Evolutionary conservation across 2,797 vertebrate species (phyloP).

Genomic region (Chromobotia macracanthus): DNA sequence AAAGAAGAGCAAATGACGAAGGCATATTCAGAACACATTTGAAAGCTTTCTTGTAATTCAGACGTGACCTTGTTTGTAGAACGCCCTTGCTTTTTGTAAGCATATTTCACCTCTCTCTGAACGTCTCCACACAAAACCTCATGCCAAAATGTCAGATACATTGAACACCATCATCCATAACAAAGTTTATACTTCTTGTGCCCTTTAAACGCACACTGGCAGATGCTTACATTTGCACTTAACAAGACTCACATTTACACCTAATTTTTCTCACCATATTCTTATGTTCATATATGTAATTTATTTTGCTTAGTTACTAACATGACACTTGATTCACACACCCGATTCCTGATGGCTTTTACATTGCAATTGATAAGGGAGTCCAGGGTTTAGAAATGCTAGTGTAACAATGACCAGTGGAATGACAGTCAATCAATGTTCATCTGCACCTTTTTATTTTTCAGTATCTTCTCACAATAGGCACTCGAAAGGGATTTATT

Average conservation of each 20-base stretch:
- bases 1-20: background rate
- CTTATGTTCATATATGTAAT: conserved; percentile 10
- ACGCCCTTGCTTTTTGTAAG: conserved; percentile 23
- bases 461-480: conserved; percentile 52
- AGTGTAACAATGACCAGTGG: conserved; percentile 73
- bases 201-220: conserved; percentile 13
- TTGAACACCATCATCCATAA: conserved; percentile 36
- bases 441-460: conserved; percentile 69
- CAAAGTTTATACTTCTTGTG: conserved; percentile 30
- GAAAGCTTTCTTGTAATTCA: conserved; percentile 27
- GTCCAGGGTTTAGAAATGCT: conserved; percentile 68
- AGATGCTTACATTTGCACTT: conserved; percentile 7
- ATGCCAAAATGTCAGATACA: conserved; percentile 40
- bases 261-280: conserved; percentile 1
- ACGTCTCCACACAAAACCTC: conserved; percentile 6
- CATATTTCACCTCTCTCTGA: conserved; percentile 25
- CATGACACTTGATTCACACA: background rate
- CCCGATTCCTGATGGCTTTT: conserved; percentile 76
- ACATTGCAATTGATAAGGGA: conserved; percentile 81
- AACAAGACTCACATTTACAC: conserved; percentile 14
- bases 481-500: conserved; percentile 27
- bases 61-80: conserved; percentile 46
- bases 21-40: conserved; percentile 35
- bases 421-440: conserved; percentile 84
- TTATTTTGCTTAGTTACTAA: conserved; percentile 1